Base-by-base conservation (phyloP, 2,888 invertebrate species). In the Calliopum simillimum region DNA sequence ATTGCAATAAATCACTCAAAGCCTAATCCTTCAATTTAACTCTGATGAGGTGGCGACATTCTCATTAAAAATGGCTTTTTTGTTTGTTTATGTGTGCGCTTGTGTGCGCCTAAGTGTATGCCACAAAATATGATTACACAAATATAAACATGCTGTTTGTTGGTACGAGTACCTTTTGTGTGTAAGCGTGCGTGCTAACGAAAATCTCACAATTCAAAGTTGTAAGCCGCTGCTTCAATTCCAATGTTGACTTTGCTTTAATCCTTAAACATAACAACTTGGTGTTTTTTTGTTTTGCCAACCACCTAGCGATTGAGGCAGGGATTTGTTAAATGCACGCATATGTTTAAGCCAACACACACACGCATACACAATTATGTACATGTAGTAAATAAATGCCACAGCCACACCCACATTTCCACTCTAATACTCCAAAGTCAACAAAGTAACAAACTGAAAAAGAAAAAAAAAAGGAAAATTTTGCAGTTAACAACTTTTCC, bases 271-370 rank as follows among this genome's bases (percentile, higher is more conserved):
- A 41, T 64, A 64, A 49, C 53, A 64, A 16, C 61, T 16, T 19
- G n/a, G 23, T 14, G 41, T 19, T 41, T 16, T 16, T 56, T 25
- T 56, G 12, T 41, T 53, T 33, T 16, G 16, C 6, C 47, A 23
- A 63, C 21, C 47, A 53, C 25, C 61, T 21, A 58, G 68, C 25
- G 61, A 58, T 63, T 55, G 43, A 59, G 64, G 23, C 62, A 55
- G 23, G 59, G 64, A 71, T 71, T 71, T 68, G 68, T 68, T 71
- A 68, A 71, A 71, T 68, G 55, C 61, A 47, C 23, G 12, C 33
- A 62, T 43, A 46, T 23, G 16, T 47, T 46, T 46, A 25, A 14
- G 21, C 51, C 2, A 51, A 51, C 66, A 66, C 61, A 51, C 59
- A 67, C 25, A 58, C 69, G n/a, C 44, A 64, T 49, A 41, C 46